Evolutionary conservation across 2,113 vertebrate genomes (phyloP).

Genomic region (Sus scrofa): DNA sequence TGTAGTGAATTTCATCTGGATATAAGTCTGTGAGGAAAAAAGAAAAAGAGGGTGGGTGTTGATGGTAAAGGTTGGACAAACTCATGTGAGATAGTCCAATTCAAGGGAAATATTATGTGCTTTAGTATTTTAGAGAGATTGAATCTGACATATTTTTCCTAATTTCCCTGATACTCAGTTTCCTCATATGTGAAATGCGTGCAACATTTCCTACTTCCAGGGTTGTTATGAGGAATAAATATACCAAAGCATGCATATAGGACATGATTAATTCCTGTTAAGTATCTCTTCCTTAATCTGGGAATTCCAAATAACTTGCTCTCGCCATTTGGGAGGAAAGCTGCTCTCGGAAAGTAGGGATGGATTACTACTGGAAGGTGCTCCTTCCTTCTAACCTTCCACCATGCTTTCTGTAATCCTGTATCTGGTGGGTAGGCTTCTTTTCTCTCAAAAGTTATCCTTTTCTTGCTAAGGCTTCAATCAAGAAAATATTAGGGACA

Average conservation of each 20-base stretch:
- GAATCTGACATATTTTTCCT: neutral
- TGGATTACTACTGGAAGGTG: neutral
- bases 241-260: neutral
- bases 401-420: neutral
- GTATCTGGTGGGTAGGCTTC: neutral
- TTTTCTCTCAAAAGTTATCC: neutral
- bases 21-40: neutral
- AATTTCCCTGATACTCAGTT: constrained; percentile 1
- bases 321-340: neutral
- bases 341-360: neutral
- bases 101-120: neutral
- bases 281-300: neutral
- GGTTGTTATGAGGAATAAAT: constrained; percentile 10
- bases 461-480: neutral
- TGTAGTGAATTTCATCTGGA: neutral
- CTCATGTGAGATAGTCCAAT: neutral
- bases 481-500: neutral
- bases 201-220: neutral
- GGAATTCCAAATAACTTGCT: neutral
- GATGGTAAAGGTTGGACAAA: neutral
- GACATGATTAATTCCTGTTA: neutral
- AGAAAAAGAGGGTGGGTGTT: neutral
- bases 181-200: neutral
- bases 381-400: neutral
- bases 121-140: neutral